phyloP scores from a whole-genome alignment of 2,888 invertebrate species.

The Tanypteryx hageni region DNA sequence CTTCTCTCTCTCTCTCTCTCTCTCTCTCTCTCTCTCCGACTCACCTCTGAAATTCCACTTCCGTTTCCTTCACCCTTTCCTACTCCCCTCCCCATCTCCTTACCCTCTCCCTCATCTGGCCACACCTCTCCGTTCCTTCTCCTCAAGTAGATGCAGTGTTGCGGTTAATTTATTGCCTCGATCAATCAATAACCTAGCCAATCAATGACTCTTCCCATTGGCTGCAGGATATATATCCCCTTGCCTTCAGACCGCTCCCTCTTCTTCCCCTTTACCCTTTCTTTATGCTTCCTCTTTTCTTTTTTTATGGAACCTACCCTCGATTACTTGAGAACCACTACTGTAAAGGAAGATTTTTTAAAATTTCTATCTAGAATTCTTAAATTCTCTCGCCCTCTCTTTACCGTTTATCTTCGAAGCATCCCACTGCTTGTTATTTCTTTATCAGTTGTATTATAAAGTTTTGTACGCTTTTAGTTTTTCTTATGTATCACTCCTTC shows the following conservation, averaged over 20 bases:
- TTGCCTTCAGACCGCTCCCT: neutral
- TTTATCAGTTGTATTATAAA: too few relatives aligned
- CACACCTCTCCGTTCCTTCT: slow-evolving; percentile 2
- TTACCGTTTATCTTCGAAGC: too few relatives aligned
- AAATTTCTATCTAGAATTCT: too few relatives aligned
- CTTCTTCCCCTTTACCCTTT: neutral
- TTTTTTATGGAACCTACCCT: neutral
- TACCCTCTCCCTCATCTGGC: neutral
- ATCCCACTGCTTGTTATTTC: too few relatives aligned
- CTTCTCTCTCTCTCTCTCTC: too few relatives aligned
- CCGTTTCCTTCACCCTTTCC: neutral
- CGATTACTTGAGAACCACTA: neutral
- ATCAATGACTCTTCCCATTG: slow-evolving; percentile 31
- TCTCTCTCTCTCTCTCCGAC: neutral
- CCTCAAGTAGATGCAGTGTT: neutral
- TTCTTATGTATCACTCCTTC: too few relatives aligned
- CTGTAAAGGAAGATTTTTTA: too few relatives aligned
- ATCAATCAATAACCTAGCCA: slow-evolving; percentile 57
- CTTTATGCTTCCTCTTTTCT: neutral
- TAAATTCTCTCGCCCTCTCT: too few relatives aligned
- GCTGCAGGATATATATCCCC: neutral
- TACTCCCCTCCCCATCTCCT: neutral
- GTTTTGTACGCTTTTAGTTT: too few relatives aligned
- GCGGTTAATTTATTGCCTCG: slow-evolving; percentile 53
- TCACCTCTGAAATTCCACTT: neutral